Evolutionary conservation across 2,113 vertebrate species (phyloP), one percentile per base, ranked within the genome.

Genomic region (Callocephalon fimbriatum): DNA sequence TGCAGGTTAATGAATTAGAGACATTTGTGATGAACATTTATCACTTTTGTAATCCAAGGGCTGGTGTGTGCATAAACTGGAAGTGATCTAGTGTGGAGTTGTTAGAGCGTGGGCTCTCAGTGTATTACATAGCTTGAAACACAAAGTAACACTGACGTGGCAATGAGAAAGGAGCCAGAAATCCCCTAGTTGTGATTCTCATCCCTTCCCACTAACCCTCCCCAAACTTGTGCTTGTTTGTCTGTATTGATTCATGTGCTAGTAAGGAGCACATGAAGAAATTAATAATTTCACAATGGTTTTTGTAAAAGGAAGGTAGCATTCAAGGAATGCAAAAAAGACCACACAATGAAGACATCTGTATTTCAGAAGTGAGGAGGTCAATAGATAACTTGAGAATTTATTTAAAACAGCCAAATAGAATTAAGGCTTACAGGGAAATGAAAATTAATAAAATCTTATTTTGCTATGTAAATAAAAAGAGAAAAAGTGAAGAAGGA

Each of bases 61-160:
- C 19, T 66, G 25, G 26, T 42, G 25, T 53, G 25, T 9, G 7
- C 81, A 74, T 90, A 45, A 86, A 37, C 7, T 62, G 22, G 37
- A 85, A 71, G 32, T 54, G 12, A 25, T 68, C 8, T 54, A 38
- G 42, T 26, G 9, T 58, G 62, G 25, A 67, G 12, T 1, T 91
- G 40, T 7, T 58, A 56, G n/a, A 25, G 4, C 29, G 31, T 45
- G 35, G 66, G 13, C 26, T 53, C 16, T 73, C 77, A 32, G 12
- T 0, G 0, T 13, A 6, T 81, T 62, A 11, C 6, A 0, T 53
- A n/a, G 25, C 29, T 59, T 40, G 35, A 78, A 74, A 26, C 44
- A 4, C 4, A 16, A 27, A 48, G 8, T n/a, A 51, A 7, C 21
- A 4, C 13, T 66, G 32, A 61, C 4, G 16, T 51, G 14, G 12